Evolutionary conservation across 2,113 vertebrate species (phyloP).

Genomic region (Eudyptes chrysolophus): DNA sequence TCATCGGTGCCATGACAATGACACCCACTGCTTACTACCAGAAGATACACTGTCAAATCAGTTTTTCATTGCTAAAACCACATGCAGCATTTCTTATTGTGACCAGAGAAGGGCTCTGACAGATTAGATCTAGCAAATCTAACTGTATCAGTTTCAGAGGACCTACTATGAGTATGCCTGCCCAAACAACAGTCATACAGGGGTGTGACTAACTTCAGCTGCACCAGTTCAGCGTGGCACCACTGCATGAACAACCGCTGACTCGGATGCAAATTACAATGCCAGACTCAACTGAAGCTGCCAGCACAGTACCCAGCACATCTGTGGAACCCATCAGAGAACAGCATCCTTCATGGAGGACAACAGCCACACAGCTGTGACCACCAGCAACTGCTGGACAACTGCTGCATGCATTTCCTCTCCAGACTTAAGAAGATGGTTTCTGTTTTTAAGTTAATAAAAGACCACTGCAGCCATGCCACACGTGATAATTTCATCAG

Average conservation of each 20-base stretch:
- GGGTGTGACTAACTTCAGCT: background rate
- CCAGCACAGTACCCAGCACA: background rate
- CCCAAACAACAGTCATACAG: background rate
- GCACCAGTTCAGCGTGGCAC: background rate
- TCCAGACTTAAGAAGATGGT: background rate
- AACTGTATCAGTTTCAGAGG: background rate
- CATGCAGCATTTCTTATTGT: background rate
- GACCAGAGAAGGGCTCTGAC: background rate
- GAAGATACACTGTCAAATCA: background rate
- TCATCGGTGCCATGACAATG: background rate
- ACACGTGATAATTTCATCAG: background rate
- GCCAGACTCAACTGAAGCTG: background rate
- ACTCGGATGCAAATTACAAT: background rate
- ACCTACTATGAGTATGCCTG: fast-evolving
- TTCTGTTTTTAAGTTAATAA: background rate
- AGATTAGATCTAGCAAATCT: background rate
- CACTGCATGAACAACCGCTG: background rate
- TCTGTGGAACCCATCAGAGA: background rate
- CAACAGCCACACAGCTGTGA: background rate
- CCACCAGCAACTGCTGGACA: background rate
- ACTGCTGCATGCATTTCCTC: background rate
- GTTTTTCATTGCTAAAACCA: background rate
- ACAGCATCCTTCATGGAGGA: background rate
- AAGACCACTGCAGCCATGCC: background rate
- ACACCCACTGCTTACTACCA: background rate